phyloP scores from a whole-genome alignment of 2,888 invertebrate genomes.

The Drosophila ezoana region DNA sequence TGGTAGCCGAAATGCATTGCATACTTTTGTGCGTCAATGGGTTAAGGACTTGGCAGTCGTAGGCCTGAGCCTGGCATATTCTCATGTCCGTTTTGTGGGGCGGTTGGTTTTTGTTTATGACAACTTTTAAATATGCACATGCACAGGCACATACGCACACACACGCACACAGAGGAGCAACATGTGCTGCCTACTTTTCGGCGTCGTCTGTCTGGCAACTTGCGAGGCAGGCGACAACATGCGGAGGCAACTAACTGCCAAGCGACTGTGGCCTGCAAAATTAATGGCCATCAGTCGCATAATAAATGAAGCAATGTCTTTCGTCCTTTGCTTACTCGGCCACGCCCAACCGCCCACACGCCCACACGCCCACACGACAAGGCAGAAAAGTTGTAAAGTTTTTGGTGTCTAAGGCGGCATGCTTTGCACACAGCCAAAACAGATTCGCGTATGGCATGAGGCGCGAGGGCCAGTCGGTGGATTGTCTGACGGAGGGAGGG shows the following conservation, averaged over 20 bases:
- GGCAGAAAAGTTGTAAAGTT: conserved; percentile 59
- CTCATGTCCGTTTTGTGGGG: conserved; percentile 32
- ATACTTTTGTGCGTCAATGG: conserved; percentile 46
- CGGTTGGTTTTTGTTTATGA: conserved; percentile 56
- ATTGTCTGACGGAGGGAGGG: background rate
- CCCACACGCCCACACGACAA: conserved; percentile 30
- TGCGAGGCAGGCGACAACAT: conserved; percentile 31
- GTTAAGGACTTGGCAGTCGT: conserved; percentile 12
- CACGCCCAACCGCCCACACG: conserved; percentile 48
- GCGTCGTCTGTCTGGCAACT: conserved; percentile 47
- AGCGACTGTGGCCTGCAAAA: conserved; percentile 69
- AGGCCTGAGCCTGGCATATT: conserved; percentile 31
- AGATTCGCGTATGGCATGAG: conserved; percentile 29
- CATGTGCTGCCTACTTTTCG: conserved; percentile 59
- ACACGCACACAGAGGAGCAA: conserved; percentile 30
- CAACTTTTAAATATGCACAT: conserved; percentile 64
- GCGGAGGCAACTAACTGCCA: conserved; percentile 39
- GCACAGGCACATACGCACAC: conserved; percentile 15
- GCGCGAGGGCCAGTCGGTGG: background rate
- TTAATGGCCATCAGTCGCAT: conserved; percentile 80
- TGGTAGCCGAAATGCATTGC: conserved; percentile 54
- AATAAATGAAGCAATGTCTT: conserved; percentile 78
- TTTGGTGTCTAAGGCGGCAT: conserved; percentile 39
- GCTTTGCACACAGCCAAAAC: conserved; percentile 34
- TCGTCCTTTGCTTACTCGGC: conserved; percentile 13